Base-by-base conservation (phyloP, 2,888 invertebrate genomes). In the Eumerus sabulonum region DNA sequence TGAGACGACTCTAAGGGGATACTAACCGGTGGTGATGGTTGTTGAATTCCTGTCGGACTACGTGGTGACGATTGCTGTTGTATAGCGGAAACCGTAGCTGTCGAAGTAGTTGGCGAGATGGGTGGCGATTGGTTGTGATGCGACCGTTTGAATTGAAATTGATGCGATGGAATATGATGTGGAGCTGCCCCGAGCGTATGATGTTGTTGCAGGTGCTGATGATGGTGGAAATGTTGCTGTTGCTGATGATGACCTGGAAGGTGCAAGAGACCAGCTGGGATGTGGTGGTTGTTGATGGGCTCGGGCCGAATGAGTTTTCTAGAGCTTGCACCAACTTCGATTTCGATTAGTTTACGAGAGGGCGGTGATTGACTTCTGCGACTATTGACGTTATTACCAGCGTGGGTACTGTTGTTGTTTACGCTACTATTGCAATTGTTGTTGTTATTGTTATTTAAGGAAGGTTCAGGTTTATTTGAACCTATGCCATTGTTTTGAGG, bases 281-380 rank as follows among this genome's bases (percentile, higher is more conserved):
- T 48, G 62, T 81, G 76, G 17, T 79, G 68, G 47, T 45, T 76
- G 7, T 13, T 68, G 18, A 72, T 66, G 18, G 88, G 88, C 71
- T 88, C 88, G 12, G 87, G 87, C 0, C 87, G 82, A 7, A 87
- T 85, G 68, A 87, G 81, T 27, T 87, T 87, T 14, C 88, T 82
- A 12, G 70, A 71, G 11, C 42, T 60, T 9, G 77, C 81, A 9
- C 83, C 84, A 45, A 83, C 84, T 40, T 81, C 70, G 59, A 86
- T 67, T 51, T 88, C 88, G 16, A 88, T 81, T 11, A 86, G 72
- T 67, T 88, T 88, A 16, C 86, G 81, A 42, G 81, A 54, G 40
- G 82, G 64, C n/a, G 85, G 84, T 2, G 84, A 84, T 14, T 84
- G 85, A 0, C 84, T 85, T 1, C 83, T 81, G 0, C 84, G 82